Percentiles rank a stretch among this genome's conserved stretches.
Evolutionary conservation across 64 coral and sea anemone species (phyloP).

Genomic region (Montipora foliosa): DNA sequence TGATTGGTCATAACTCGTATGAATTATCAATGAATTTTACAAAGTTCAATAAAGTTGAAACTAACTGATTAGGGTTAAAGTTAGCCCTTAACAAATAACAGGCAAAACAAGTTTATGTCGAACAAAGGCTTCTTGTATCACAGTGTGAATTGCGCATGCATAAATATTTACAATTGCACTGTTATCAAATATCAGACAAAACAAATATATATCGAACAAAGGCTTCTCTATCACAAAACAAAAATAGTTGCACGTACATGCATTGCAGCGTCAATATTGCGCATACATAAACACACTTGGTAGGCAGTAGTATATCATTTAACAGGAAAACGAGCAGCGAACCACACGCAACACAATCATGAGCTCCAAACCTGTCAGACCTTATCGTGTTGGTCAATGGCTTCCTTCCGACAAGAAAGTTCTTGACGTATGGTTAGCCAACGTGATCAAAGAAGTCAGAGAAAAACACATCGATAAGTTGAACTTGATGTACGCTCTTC

Average conservation of each 20-base stretch:
- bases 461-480: conserved; percentile 11
- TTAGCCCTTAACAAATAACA: too few species aligned
- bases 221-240: neutral
- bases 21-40: too few species aligned
- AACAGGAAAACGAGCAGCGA: neutral
- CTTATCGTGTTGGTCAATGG: conserved; percentile 52
- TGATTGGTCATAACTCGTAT: too few species aligned
- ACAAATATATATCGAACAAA: neutral
- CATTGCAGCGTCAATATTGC: neutral
- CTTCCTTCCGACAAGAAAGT: conserved; percentile 60
- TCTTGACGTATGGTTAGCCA: conserved; percentile 58
- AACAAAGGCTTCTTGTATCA: too few species aligned
- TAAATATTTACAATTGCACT: too few species aligned
- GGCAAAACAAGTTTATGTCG: too few species aligned
- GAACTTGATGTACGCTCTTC: neutral
- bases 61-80: too few species aligned
- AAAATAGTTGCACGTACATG: neutral
- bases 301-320: neutral
- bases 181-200: neutral
- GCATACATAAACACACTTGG: neutral
- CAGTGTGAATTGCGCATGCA: too few species aligned
- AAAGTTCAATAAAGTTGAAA: too few species aligned
- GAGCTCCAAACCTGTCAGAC: conserved; percentile 37
- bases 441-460: conserved; percentile 39
- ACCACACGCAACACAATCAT: conserved; percentile 36